A percentile compares a stretch with the other conserved stretches of the same genome.
phyloP scores from a whole-genome alignment of 2,888 invertebrate genomes.

The Euspilapteryx auroguttella region DNA sequence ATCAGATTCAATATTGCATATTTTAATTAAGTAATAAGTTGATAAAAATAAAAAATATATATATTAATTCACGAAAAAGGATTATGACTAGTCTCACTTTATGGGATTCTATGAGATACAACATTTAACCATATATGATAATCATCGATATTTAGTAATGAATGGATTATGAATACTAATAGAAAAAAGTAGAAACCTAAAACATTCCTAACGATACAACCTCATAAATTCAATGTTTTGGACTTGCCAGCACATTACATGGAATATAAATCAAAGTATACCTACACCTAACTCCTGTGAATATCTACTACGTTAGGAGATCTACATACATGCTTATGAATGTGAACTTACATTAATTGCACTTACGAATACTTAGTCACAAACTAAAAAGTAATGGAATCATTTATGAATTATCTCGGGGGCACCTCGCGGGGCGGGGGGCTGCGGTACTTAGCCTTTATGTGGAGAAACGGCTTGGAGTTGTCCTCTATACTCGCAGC shows the following conservation, averaged over 20 bases:
- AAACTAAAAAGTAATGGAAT: conserved; percentile 34
- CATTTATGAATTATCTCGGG: conserved; percentile 42
- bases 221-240: too few relatives aligned
- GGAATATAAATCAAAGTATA: too few relatives aligned
- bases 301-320: conserved; percentile 32
- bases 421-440: conserved; percentile 66
- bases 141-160: too few relatives aligned
- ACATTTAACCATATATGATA: too few relatives aligned
- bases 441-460: conserved; percentile 73
- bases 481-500: conserved; percentile 37
- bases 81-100: conserved; percentile 35
- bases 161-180: too few relatives aligned
- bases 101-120: too few relatives aligned
- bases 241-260: too few relatives aligned
- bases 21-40: conserved; percentile 12
- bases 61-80: conserved; percentile 17
- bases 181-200: too few relatives aligned
- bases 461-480: conserved; percentile 65
- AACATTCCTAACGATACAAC: too few relatives aligned
- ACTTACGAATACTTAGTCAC: conserved; percentile 10
- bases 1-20: conserved; percentile 9
- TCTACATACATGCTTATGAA: conserved; percentile 27
- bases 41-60: conserved; percentile 15
- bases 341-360: conserved; percentile 9
- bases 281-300: too few relatives aligned